Conservation (phyloP, 2,888 invertebrate genomes). For the Dryococelus australis region DNA sequence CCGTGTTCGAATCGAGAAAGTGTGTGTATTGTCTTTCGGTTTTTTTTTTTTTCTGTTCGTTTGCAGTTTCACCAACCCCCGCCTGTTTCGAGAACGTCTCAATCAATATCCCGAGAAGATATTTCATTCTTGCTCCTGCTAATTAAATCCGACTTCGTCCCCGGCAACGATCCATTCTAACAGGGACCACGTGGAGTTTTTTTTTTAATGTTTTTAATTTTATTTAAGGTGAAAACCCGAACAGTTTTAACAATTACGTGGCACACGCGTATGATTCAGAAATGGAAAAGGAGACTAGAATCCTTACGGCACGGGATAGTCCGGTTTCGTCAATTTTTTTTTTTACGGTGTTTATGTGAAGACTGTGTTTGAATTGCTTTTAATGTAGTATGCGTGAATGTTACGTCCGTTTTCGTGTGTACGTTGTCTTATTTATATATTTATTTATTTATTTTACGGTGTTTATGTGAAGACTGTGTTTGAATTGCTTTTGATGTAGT, state of each 20-base stretch:
- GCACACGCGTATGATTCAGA: not conserved
- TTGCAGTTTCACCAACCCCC: not conserved
- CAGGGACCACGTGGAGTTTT: not conserved
- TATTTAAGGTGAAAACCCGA: not conserved
- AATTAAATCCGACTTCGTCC: no score
- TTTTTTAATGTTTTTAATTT: no score
- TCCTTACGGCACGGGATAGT: not conserved
- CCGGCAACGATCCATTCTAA: not conserved
- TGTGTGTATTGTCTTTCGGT: not conserved
- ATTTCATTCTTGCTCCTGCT: not conserved
- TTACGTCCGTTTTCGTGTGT: no score
- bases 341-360: no score
- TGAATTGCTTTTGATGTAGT: no score
- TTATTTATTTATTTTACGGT: no score
- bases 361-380: no score
- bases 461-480: no score
- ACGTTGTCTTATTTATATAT: no score
- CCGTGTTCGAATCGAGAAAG: not conserved
- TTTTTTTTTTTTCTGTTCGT: not conserved
- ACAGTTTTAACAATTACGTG: not conserved
- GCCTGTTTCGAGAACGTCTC: not conserved
- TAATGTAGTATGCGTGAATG: no score
- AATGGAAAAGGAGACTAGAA: not conserved
- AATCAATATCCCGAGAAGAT: not conserved
- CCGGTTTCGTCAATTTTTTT: no score